Percentiles rank a stretch among this genome's conserved stretches.
These are phyloP conservation scores for Ylistrum balloti DNA, from an alignment of 1,140 invertebrate genomes.

Conservation along the genomic window DNA sequence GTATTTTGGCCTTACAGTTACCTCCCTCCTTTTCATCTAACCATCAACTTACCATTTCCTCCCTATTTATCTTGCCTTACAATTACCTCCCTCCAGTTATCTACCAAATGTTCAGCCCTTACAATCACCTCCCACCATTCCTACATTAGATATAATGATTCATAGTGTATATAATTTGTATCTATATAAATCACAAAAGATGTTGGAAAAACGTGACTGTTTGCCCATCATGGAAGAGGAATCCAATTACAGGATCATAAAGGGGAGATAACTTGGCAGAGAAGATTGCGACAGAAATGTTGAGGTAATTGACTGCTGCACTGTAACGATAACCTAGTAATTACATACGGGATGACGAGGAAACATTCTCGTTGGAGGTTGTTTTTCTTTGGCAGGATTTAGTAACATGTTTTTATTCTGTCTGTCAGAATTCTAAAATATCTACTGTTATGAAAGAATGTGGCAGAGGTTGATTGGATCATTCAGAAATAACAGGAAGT, in stretches of 20 bases:
- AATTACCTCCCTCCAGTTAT: neutral
- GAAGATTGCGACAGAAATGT: neutral
- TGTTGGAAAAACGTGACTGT: slow-evolving; percentile 13
- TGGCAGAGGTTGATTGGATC: neutral
- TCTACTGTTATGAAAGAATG: neutral
- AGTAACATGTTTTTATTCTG: neutral
- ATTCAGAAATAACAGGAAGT: neutral
- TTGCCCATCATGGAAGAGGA: neutral
- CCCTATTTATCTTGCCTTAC: too few relatives aligned
- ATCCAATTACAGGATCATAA: slow-evolving; percentile 9
- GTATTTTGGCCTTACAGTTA: too few relatives aligned
- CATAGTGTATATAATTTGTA: neutral
- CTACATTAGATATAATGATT: neutral
- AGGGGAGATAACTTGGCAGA: slow-evolving; percentile 16
- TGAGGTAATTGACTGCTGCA: neutral
- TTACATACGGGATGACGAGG: neutral
- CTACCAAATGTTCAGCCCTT: too few relatives aligned
- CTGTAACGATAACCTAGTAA: neutral
- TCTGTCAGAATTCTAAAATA: slow-evolving; percentile 28
- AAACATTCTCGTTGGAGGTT: neutral
- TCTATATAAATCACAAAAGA: slow-evolving; percentile 36
- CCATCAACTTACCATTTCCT: too few relatives aligned
- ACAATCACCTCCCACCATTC: too few relatives aligned
- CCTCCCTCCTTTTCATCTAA: too few relatives aligned
- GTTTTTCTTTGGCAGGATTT: slow-evolving; percentile 32